Conservation (phyloP, 2,888 invertebrate genomes). For the Leucoma salicis region DNA sequence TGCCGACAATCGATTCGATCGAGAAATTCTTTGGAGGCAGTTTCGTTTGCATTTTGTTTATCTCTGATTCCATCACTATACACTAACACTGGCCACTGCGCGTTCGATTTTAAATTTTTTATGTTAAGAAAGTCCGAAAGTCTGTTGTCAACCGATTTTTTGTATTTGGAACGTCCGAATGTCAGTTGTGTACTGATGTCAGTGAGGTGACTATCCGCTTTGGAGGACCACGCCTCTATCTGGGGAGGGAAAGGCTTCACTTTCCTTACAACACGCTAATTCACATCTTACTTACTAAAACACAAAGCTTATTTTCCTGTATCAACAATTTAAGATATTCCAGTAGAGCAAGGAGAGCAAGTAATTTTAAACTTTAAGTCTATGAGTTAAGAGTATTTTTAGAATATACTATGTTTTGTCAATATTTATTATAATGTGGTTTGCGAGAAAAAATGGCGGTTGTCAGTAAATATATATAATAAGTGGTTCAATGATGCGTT, state of each 20-base stretch:
- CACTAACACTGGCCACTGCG: slow-evolving; percentile 36
- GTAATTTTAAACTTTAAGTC: slow-evolving; percentile 7
- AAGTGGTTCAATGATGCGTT: slow-evolving; percentile 33
- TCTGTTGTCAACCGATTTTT: slow-evolving; percentile 37
- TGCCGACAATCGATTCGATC: slow-evolving; percentile 84
- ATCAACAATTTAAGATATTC: neutral
- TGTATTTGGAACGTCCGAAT: slow-evolving; percentile 51
- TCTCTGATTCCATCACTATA: slow-evolving; percentile 68
- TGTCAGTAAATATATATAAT: slow-evolving; percentile 30
- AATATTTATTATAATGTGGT: slow-evolving; percentile 36
- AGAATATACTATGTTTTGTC: slow-evolving; percentile 9
- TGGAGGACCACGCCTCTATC: slow-evolving; percentile 49
- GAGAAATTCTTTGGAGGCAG: slow-evolving; percentile 83
- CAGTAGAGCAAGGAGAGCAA: neutral
- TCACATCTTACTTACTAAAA: neutral
- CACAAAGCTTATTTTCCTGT: slow-evolving; percentile 4
- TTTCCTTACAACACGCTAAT: slow-evolving; percentile 3
- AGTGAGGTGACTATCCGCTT: slow-evolving; percentile 35
- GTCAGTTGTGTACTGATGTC: slow-evolving; percentile 49
- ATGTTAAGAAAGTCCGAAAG: slow-evolving; percentile 52
- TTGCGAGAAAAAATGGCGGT: slow-evolving; percentile 35
- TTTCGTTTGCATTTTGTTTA: slow-evolving; percentile 68
- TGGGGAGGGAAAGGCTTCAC: slow-evolving; percentile 39
- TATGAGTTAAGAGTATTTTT: neutral
- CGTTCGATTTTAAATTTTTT: slow-evolving; percentile 26